Percentiles rank a stretch among this genome's conserved stretches.
Conservation (phyloP, 2,888 invertebrate genomes). For the Tryphoninae sp. region DNA sequence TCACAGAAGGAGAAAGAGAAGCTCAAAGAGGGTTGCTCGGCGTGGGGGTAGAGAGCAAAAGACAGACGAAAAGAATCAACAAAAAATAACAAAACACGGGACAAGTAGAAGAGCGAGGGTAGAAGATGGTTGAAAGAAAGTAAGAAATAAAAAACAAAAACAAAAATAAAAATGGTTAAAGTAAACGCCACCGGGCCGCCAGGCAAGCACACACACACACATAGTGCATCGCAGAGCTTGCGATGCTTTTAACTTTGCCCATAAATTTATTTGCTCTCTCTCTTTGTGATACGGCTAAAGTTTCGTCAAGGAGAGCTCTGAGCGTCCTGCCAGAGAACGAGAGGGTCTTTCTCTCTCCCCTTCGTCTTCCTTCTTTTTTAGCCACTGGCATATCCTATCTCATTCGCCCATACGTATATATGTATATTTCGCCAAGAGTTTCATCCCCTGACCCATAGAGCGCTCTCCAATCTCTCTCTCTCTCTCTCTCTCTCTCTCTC, state of each 20-base stretch:
- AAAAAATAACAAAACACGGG: constrained; percentile 50
- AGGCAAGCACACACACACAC: constrained; percentile 56
- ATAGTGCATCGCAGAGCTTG: constrained; percentile 73
- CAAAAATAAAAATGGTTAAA: constrained; percentile 54
- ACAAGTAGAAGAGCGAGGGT: constrained; percentile 42
- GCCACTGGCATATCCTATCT: constrained; percentile 45
- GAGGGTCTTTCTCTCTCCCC: constrained; percentile 59
- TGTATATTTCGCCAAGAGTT: constrained; percentile 39
- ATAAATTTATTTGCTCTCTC: constrained; percentile 78
- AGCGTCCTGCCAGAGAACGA: constrained; percentile 54
- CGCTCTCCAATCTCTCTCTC: constrained; percentile 5
- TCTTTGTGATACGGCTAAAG: constrained; percentile 73
- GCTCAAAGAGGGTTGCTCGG: background rate
- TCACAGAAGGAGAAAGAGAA: background rate
- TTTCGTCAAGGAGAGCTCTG: constrained; percentile 74
- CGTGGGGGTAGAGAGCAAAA: background rate
- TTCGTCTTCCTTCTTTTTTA: constrained; percentile 46
- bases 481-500: background rate
- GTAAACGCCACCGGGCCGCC: constrained; percentile 56
- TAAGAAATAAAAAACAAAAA: constrained; percentile 38
- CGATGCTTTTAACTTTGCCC: constrained; percentile 78
- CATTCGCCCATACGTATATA: constrained; percentile 44
- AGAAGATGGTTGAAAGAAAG: constrained; percentile 50
- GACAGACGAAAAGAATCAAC: constrained; percentile 4
- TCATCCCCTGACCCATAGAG: constrained; percentile 52